Evolutionary conservation across 2,797 vertebrate species (phyloP), one percentile per base, ranked within the genome.

Genomic region (Simalia tracyae): DNA sequence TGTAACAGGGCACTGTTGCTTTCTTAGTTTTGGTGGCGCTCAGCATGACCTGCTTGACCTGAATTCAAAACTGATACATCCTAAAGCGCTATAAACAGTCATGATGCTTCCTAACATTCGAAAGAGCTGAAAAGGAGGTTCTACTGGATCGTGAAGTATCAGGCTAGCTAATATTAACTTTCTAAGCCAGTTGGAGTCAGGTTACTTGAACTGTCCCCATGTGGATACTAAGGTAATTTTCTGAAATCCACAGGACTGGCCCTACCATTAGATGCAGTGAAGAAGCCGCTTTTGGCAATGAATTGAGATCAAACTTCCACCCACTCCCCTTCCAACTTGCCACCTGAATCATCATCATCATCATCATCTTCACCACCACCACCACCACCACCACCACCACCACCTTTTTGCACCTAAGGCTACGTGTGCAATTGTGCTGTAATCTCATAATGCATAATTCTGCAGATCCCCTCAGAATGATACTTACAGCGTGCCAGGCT

Each of bases 131-230:
- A 91, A 91, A 46, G 42, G 9, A 46, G 24, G 42, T 90, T 76
- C 19, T 19, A 0, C 59, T 92, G 89, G 88, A 86, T 92, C 92
- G 28, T 84, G 56, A 94, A 64, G 9, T 92, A 9, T 86, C 92
- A 94, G 90, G 5, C n/a, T 88, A 2, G 0, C 50, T 22, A 24
- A 46, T 42, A 81, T 24, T 81, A 72, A 72, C 76, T 81, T 81
- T 46, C 42, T 81, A 46, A 24, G 42, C 22, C 42, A 81, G 46
- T 81, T 81, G 76, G 42, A 46, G 24, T 24, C 19, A 81, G 5
- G 42, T 46, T 81, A 46, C 42, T 81, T 24, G 46, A 81, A 81
- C 36, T 81, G 42, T 46, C 42, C 19, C 76, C 42, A 46, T 19
- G 46, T 81, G 72, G 17, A 81, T 46, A 46, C 72, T 46, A 10